Evolutionary conservation across 2,797 vertebrate genomes (phyloP).

Genomic region (Euphonia xanthogaster): DNA sequence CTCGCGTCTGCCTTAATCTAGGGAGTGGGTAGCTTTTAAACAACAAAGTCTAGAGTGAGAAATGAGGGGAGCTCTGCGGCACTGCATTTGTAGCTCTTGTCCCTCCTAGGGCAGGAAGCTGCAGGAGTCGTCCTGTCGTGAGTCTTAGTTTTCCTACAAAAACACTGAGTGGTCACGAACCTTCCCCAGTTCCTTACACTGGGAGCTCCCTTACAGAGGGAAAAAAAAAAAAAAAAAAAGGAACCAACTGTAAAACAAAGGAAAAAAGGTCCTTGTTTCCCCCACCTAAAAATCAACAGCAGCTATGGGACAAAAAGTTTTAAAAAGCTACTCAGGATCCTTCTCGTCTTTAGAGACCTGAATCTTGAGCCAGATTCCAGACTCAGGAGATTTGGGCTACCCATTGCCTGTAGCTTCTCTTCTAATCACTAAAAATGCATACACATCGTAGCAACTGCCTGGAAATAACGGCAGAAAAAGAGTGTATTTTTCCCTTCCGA

Average conservation of each 20-base stretch:
- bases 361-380: neutral
- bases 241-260: neutral
- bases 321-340: neutral
- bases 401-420: neutral
- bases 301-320: neutral
- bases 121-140: conserved; percentile 88
- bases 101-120: conserved; percentile 88
- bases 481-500: neutral
- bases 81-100: conserved; percentile 80
- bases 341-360: neutral
- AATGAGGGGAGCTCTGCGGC: conserved; percentile 72
- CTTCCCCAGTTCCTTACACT: conserved; percentile 56
- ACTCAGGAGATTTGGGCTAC: neutral
- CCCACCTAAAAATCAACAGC: neutral
- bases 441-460: neutral
- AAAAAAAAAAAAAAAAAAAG: neutral
- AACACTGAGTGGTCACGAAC: conserved; percentile 71
- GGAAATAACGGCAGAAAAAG: neutral
- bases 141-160: conserved; percentile 71
- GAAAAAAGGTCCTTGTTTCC: neutral
- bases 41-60: conserved; percentile 57
- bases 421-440: neutral
- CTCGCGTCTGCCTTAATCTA: conserved; percentile 59
- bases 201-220: conserved; percentile 6
- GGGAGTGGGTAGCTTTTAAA: conserved; percentile 65